A percentile compares a stretch with the other conserved stretches of the same genome.
Conservation (phyloP, 2,888 invertebrate genomes). For the Mermis nigrescens region DNA sequence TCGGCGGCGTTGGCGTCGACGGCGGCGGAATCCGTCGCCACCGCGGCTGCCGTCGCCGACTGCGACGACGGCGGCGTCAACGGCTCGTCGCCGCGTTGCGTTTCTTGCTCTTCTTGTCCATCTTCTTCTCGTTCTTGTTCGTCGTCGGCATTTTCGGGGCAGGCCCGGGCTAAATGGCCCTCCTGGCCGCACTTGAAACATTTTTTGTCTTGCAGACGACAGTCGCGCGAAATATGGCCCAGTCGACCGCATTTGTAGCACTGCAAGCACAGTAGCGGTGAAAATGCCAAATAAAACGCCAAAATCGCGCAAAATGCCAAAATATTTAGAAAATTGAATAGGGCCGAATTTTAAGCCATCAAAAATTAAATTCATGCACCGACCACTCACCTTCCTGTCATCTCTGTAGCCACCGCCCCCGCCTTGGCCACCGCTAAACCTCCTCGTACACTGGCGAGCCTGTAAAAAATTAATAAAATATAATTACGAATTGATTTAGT, state of each 20-base stretch:
- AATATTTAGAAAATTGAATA: background rate
- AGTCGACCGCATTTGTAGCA: conserved; percentile 24
- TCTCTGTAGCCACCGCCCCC: background rate
- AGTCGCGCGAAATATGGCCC: conserved; percentile 25
- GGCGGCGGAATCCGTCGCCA: too few relatives aligned
- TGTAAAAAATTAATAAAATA: background rate
- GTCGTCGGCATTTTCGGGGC: conserved; percentile 16
- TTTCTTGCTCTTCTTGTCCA: too few relatives aligned
- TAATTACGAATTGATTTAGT: too few relatives aligned
- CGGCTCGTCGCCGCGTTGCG: too few relatives aligned
- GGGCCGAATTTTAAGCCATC: background rate
- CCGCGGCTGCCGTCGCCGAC: too few relatives aligned
- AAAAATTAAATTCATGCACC: background rate
- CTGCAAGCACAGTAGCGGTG: too few relatives aligned
- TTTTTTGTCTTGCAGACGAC: conserved; percentile 4
- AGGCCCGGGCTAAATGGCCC: conserved; percentile 37
- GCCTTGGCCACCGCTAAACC: background rate
- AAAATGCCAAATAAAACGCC: too few relatives aligned
- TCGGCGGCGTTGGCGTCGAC: too few relatives aligned
- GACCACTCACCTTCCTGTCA: background rate
- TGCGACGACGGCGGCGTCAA: too few relatives aligned
- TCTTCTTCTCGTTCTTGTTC: too few relatives aligned
- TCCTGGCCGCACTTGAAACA: conserved; percentile 13
- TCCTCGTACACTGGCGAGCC: background rate
- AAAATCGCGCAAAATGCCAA: background rate